Base-by-base conservation (phyloP, 2,888 invertebrate genomes). In the Spodoptera picta region DNA sequence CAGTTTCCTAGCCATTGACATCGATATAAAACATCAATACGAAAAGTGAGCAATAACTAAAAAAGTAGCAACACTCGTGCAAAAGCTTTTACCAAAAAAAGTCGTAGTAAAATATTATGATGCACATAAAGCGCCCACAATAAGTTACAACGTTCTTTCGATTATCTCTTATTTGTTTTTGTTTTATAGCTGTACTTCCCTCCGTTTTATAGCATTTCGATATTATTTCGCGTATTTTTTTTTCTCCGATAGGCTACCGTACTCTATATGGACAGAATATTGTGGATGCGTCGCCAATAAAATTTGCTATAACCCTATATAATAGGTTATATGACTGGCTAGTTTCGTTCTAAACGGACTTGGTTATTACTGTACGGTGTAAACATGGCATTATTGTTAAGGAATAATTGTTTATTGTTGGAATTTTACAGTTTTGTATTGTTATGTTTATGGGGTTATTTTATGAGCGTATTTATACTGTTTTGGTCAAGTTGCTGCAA, bases 221-320 rank as follows among this genome's bases (percentile, higher is more conserved):
- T 94, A 94, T 93, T 93, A 93, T 94, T 92, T 93, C 89, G 89
- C 90, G 89, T 89, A 85, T 88, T 92, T 92, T 90, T 52, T 92
- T 88, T 67, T 63, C 83, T 86, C 81, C 83, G 79, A 82, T 84
- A 78, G 82, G 85, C 88, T 89, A 87, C 87, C 79, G 86, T 77
- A 14, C 69, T 66, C 72, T 65, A 52, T 69, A 67, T 61, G 60
- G 64, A 71, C 70, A 71, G 77, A 62, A 47, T 83, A 69, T 36
- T 69, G 59, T 86, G 89, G 93, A 92, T 85, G 67, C 24, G 69
- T 56, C 60, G 5, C 27, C 60, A 59, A 55, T 71, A 63, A 77
- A 75, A 75, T 59, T n/a, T 9, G 52, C 61, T 57, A 64, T 58
- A 61, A 43, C 44, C 54, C 2, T 69, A n/a, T n/a, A n/a, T n/a